Conservation (phyloP, 2,797 vertebrate species). For the Momotus momota region DNA sequence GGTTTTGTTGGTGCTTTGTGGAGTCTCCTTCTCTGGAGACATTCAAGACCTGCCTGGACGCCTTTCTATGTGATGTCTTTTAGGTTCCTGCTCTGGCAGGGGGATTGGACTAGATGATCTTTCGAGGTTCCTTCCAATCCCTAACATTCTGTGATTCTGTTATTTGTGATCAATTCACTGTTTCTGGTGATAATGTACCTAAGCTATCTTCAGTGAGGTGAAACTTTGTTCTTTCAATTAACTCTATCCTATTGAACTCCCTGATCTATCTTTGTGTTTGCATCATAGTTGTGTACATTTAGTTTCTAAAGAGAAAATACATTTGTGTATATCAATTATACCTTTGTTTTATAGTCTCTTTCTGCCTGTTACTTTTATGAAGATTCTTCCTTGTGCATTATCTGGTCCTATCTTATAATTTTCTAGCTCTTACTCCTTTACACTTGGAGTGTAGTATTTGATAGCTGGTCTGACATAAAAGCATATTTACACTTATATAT, state of each 20-base stretch:
- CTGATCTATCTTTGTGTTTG: not conserved
- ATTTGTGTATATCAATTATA: not conserved
- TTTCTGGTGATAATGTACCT: not conserved
- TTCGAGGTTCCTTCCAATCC: too few species aligned
- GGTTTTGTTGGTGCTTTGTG: too few species aligned
- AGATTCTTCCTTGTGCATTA: not conserved
- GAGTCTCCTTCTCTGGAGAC: too few species aligned
- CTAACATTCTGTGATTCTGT: too few species aligned
- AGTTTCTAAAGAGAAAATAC: not conserved
- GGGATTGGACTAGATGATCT: too few species aligned
- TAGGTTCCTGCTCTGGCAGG: too few species aligned
- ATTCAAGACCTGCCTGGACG: too few species aligned
- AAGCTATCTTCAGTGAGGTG: not conserved
- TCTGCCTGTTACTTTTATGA: not conserved
- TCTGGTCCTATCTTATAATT: not conserved
- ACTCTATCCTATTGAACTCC: not conserved
- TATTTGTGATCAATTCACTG: not conserved
- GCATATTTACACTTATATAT: not conserved
- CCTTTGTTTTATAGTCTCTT: not conserved
- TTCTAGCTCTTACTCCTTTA: not conserved
- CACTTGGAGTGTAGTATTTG: not conserved
- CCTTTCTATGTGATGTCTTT: too few species aligned
- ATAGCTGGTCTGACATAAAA: not conserved
- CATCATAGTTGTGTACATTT: not conserved
- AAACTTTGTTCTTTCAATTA: not conserved